Base-by-base conservation (phyloP, 2,888 invertebrate genomes). In the Athetis lepigone region DNA sequence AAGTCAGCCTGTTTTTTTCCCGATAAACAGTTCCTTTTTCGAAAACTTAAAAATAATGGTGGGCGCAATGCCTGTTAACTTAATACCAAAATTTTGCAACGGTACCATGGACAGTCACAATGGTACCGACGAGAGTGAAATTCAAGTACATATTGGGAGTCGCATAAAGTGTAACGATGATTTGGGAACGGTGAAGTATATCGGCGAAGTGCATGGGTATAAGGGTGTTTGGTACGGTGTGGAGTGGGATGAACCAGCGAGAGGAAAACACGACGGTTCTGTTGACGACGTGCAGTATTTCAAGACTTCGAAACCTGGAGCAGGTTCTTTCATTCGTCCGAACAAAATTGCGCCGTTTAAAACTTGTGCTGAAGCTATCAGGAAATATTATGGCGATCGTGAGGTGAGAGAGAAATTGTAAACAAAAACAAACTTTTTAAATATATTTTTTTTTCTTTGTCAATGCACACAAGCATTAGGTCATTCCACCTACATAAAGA, bases 221-320 rank as follows among this genome's bases (percentile, higher is more conserved):
- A 92, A 95, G 61, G 97, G 97, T 43, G 87, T 94, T 29, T 99
- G 99, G 99, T 95, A 98, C 59, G 99, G 99, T 0, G 96, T 99
- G n/a, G 99, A 99, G 88, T 99, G 99, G 99, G 99, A 99, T 89
- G 97, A 98, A 82, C 95, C 96, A 3, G 91, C 94, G 7, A 95
- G 99, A 81, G 99, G 99, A 1, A 99, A 98, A 89, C 99, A 99
- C 87, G 97, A 98, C 94, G 99, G 99, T 0, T 96, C 96, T 43
- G 96, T 98, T 42, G 96, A 98, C 72, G 98, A 97, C 47, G 93
- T 96, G 47, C 96, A 96, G 75, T 99, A 99, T 90, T 99, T 99
- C 89, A 95, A 96, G 85, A 89, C 97, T 0, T 96, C 96, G 50
- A 95, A 96, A 86, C 96, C 97, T n/a, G 97, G 96, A 2, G 97